Percentiles rank a stretch among this genome's conserved stretches.
These are phyloP conservation scores for Salarias fasciatus DNA, from an alignment of 2,797 vertebrate species.

Conservation along the genomic window DNA sequence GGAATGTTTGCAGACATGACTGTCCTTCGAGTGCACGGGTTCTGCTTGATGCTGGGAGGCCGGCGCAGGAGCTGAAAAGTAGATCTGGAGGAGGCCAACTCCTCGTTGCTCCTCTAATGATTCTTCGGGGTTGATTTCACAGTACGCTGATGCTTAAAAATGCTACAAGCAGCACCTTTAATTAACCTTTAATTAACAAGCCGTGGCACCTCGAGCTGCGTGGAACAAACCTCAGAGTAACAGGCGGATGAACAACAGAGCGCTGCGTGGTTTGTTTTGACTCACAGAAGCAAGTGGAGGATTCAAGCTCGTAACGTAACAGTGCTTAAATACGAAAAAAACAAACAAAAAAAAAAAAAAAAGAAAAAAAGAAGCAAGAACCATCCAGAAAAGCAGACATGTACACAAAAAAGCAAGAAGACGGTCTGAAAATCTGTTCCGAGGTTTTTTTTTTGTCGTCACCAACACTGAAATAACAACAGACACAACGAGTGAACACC, in stretches of 20 bases:
- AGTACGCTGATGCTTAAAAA: slow-evolving; percentile 8
- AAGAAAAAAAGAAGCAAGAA: slow-evolving; percentile 1
- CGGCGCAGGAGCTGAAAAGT: too few relatives aligned
- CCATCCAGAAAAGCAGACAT: slow-evolving; percentile 37
- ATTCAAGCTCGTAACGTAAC: slow-evolving; percentile 21
- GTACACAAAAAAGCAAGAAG: slow-evolving; percentile 19
- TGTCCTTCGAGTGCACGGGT: too few relatives aligned
- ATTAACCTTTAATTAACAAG: slow-evolving; percentile 11
- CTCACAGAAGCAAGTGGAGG: slow-evolving; percentile 7
- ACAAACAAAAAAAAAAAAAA: too few relatives aligned
- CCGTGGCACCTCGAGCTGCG: slow-evolving; percentile 9
- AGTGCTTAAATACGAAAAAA: slow-evolving; percentile 9
- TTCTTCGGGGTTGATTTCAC: not conserved
- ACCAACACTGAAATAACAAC: slow-evolving; percentile 25
- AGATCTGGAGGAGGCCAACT: too few relatives aligned
- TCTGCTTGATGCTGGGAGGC: too few relatives aligned
- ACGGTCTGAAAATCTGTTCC: not conserved
- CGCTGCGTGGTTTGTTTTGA: slow-evolving; percentile 11
- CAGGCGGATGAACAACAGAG: slow-evolving; percentile 24
- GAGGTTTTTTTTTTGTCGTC: too few relatives aligned
- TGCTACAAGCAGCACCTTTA: slow-evolving; percentile 33
- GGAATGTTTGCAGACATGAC: too few relatives aligned
- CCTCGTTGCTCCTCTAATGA: too few relatives aligned
- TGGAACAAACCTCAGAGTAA: not conserved
- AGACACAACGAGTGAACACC: slow-evolving; percentile 15